A percentile compares a stretch with the other conserved stretches of the same genome.
Evolutionary conservation across 2,797 vertebrate genomes (phyloP).

Genomic region (Leptodactylus fallax): DNA sequence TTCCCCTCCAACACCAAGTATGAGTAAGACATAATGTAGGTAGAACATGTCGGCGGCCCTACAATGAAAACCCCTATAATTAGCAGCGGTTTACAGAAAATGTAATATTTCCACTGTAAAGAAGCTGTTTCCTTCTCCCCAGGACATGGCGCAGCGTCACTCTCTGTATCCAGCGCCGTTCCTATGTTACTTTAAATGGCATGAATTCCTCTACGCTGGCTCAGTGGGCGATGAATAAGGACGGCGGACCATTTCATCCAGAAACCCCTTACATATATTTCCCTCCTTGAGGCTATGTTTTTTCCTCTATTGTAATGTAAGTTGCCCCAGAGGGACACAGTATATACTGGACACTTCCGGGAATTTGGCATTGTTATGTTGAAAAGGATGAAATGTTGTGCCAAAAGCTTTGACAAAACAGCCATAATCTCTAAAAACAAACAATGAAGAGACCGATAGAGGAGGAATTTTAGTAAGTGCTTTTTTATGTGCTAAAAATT

Average conservation of each 20-base stretch:
- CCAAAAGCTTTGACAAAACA: slow-evolving; percentile 46
- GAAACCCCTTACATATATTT: slow-evolving; percentile 44
- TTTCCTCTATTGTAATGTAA: slow-evolving; percentile 33
- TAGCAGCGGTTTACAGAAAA: not conserved
- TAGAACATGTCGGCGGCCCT: too few relatives aligned
- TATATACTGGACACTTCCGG: slow-evolving; percentile 47
- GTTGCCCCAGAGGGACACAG: slow-evolving; percentile 11
- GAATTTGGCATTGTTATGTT: slow-evolving; percentile 34
- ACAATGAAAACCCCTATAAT: too few relatives aligned
- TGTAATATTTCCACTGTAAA: not conserved
- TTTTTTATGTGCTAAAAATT: slow-evolving; percentile 44
- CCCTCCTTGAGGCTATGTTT: slow-evolving; percentile 39
- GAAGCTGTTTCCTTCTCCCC: slow-evolving; percentile 37
- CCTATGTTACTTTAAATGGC: slow-evolving; percentile 40
- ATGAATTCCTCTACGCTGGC: slow-evolving; percentile 16
- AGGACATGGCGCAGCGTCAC: not conserved
- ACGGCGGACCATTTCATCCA: not conserved
- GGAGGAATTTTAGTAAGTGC: slow-evolving; percentile 4
- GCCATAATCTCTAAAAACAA: slow-evolving; percentile 56
- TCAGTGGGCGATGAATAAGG: slow-evolving; percentile 26
- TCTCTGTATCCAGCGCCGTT: not conserved
- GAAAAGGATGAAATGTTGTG: slow-evolving; percentile 10
- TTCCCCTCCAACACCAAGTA: not conserved
- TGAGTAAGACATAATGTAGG: not conserved
- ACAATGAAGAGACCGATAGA: not conserved